Evolutionary conservation across 1,140 invertebrate genomes (phyloP), one percentile per base, ranked within the genome.

Genomic region (Pseudoatta argentina): DNA sequence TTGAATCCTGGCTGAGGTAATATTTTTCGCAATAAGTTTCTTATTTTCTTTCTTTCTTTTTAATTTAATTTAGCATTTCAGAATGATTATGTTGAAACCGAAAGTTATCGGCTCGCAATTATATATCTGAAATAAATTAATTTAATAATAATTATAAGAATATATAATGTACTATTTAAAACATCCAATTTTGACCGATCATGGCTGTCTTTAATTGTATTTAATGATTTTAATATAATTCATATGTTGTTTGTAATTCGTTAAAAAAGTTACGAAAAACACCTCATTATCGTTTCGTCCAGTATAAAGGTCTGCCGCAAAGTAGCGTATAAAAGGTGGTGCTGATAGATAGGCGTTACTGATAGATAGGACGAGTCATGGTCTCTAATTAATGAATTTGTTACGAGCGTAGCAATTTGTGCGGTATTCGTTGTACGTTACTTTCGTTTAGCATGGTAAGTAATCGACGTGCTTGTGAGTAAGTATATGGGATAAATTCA

Each of bases 361-460:
- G 48, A 79, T 79, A 85, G 76, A 66, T 39, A 64, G 55, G 81
- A 88, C 88, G 85, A 90, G 88, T 90, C 88, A 90, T 63, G 77
- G 77, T 87, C 88, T 73, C 78, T 89, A 90, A 90, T 90, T 90
- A 89, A 90, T 83, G 85, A 82, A 66, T 79, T 85, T 53, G 72
- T 85, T 78, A 76, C 85, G 75, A 86, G 75, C 87, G 61, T 53
- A 57, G 82, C 72, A 89, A 88, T 88, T 89, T 88, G 87, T 86
- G 72, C 87, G 87, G 44, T 64, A 67, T 75, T 82, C 86, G 86
- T 88, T 61, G 69, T 69, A 59, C 77, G 71, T 34, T 57, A 39
- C 88, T 79, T 88, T 87, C 87, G 57, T 86, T 86, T 86, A 77
- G 39, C 87, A 57, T 63, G 14, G 14, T 73, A 55, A 71, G 30